Evolutionary conservation across 2,797 vertebrate species (phyloP).

Genomic region (Premnoplex brunnescens): DNA sequence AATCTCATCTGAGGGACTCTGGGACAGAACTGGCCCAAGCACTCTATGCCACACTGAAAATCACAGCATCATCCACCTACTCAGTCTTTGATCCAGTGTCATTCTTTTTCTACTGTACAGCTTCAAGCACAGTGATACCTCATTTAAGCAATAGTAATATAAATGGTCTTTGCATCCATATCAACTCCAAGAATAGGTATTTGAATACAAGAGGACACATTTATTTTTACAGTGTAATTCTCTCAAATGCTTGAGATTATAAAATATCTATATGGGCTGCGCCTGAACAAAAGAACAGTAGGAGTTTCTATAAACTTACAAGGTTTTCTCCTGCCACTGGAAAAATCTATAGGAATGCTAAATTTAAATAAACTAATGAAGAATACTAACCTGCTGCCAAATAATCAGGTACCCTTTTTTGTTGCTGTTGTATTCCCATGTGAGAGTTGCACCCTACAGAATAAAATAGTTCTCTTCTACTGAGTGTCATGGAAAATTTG

Average conservation of each 20-base stretch:
- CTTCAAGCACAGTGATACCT: neutral
- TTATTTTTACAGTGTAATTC: neutral
- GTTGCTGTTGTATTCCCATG: neutral
- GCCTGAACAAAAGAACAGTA: neutral
- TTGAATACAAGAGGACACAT: neutral
- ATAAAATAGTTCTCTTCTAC: conserved; percentile 27
- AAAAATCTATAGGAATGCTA: neutral
- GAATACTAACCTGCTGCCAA: neutral
- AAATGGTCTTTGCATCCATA: neutral
- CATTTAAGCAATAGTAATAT: neutral
- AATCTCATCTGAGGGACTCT: neutral
- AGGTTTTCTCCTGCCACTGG: neutral
- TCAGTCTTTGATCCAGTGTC: neutral
- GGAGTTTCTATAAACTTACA: neutral
- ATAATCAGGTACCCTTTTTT: neutral
- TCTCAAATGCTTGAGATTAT: neutral
- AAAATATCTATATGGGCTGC: neutral
- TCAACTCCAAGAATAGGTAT: neutral
- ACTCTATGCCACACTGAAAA: neutral
- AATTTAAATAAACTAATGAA: neutral
- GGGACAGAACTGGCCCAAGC: neutral
- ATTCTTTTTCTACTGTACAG: neutral
- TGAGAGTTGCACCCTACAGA: neutral
- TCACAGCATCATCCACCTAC: neutral
- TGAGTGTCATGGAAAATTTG: conserved; percentile 40